Conservation (phyloP, 2,113 vertebrate species). For the Notechis scutatus region DNA sequence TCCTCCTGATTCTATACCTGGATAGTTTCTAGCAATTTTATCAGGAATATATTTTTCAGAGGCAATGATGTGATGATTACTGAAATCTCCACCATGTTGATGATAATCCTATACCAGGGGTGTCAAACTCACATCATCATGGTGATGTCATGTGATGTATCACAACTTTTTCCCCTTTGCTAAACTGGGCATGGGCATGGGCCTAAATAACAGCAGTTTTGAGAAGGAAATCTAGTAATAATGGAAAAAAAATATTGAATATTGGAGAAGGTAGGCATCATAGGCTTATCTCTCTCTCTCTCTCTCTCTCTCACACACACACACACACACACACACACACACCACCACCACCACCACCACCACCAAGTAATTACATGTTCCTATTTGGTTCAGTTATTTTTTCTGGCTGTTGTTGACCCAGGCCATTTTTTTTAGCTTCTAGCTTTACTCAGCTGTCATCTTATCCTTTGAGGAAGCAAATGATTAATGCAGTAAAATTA, state of each 20-base stretch:
- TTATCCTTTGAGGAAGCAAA: background rate
- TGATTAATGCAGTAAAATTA: background rate
- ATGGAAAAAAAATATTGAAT: background rate
- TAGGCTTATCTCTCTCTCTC: background rate
- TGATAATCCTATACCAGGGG: background rate
- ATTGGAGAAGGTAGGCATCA: background rate
- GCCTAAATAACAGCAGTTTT: background rate
- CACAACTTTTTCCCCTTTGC: no score
- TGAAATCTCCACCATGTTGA: background rate
- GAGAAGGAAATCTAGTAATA: background rate
- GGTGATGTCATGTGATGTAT: no score
- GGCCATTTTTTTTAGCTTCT: background rate
- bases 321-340: background rate
- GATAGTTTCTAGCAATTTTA: background rate
- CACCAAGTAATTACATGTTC: background rate
- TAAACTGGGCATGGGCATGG: no score
- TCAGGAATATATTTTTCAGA: background rate
- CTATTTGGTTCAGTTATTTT: background rate
- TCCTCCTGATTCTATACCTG: slow-evolving; percentile 1
- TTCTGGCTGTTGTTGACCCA: background rate
- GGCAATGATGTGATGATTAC: background rate
- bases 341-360: no score
- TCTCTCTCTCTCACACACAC: no score
- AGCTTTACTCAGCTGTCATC: background rate
- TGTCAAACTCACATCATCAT: no score